Percentiles rank a stretch among this genome's conserved stretches.
Conservation (phyloP, 2,888 invertebrate species). For the Bhutanitis thaidina region DNA sequence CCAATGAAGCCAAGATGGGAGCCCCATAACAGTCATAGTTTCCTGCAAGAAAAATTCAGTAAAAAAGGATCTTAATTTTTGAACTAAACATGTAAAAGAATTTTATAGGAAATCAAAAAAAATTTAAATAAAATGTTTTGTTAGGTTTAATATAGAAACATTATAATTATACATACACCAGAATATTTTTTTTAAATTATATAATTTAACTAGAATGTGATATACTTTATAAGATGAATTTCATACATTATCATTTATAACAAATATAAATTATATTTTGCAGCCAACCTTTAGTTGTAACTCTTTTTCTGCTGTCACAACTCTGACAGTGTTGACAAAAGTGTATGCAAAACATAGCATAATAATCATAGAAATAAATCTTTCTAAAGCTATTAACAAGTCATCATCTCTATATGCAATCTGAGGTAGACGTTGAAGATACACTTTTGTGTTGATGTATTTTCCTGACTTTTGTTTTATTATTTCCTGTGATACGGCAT, state of each 20-base stretch:
- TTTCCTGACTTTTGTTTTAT: conserved; percentile 61
- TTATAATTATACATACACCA: too few species aligned
- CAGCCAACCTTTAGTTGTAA: conserved; percentile 83
- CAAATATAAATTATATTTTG: too few species aligned
- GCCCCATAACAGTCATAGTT: conserved; percentile 95
- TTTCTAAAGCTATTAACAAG: conserved; percentile 83
- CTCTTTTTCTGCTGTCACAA: conserved; percentile 88
- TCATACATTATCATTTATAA: too few species aligned
- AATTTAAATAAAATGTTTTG: too few species aligned
- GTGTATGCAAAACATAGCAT: conserved; percentile 91
- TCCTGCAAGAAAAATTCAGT: conserved; percentile 77
- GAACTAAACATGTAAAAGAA: conserved; percentile 24
- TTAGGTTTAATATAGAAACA: too few species aligned
- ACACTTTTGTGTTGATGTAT: conserved; percentile 56
- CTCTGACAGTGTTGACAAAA: conserved; percentile 88
- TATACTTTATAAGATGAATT: too few species aligned
- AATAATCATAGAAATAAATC: conserved; percentile 87
- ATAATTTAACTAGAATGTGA: too few species aligned
- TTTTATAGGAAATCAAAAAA: neutral
- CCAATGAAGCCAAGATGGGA: conserved; percentile 92
- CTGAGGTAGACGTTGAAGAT: conserved; percentile 85
- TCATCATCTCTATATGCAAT: conserved; percentile 85
- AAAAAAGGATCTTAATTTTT: too few species aligned
- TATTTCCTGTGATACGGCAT: conserved; percentile 63
- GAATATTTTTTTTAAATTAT: too few species aligned